These are phyloP conservation scores for Bucco capensis DNA, from an alignment of 2,113 vertebrate genomes.

Conservation along the genomic window DNA sequence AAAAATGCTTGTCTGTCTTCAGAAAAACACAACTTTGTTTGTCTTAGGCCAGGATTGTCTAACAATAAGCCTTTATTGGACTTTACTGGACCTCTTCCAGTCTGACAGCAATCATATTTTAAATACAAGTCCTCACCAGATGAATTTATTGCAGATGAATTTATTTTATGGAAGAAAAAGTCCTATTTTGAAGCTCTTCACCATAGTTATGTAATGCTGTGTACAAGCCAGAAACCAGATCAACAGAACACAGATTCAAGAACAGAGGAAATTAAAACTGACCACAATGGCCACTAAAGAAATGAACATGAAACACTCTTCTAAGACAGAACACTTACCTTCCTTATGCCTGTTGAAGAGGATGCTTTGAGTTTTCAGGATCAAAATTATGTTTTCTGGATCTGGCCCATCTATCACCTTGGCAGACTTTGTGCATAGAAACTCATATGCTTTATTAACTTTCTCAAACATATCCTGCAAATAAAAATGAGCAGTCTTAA, in stretches of 20 bases:
- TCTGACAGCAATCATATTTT: not conserved
- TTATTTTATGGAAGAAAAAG: not conserved
- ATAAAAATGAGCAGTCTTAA: not conserved
- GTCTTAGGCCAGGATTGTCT: not conserved
- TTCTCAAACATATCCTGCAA: conserved; percentile 97
- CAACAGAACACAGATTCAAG: not conserved
- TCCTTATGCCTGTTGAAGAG: conserved; percentile 94
- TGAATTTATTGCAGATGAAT: not conserved
- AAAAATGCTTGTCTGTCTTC: not conserved
- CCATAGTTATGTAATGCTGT: not conserved
- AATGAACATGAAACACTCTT: not conserved
- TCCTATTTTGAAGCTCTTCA: not conserved
- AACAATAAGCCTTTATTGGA: not conserved
- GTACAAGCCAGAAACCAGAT: not conserved
- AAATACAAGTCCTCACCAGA: not conserved
- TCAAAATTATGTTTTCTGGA: conserved; percentile 98
- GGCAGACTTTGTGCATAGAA: conserved; percentile 92
- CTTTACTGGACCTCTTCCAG: not conserved
- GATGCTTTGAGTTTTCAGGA: conserved; percentile 96
- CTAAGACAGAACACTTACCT: conserved; percentile 68
- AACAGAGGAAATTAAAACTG: not conserved
- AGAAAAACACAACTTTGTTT: not conserved
- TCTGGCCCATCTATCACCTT: conserved; percentile 92
- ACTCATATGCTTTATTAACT: conserved; percentile 98
- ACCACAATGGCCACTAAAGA: accelerated